Evolutionary conservation across 1,140 invertebrate genomes (phyloP), one percentile per base, ranked within the genome.

Genomic region (Branchinecta lindahli): DNA sequence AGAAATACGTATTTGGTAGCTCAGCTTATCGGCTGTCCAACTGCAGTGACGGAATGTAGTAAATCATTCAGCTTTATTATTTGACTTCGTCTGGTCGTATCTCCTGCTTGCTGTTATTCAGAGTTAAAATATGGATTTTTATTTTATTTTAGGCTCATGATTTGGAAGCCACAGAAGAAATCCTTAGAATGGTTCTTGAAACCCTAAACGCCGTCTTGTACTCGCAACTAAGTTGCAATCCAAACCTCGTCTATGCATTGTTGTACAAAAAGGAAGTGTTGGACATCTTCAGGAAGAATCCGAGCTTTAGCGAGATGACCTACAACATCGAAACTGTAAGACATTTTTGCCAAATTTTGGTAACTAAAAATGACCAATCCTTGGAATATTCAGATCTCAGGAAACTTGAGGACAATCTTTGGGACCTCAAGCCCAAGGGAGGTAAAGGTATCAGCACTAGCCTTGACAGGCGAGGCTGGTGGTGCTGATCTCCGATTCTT

Each of bases 211-310:
- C 94, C 44, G 90, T 89, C 76, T 81, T 98, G 66, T 87, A 88
- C 0, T 86, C 90, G 79, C 91, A 95, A 75, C 81, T 99, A 46
- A 83, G 86, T 6, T 86, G 91, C 76, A 99, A 99, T 82, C 86
- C 92, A 8, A 93, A 99, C 82, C 83, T 99, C 72, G 86, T 99
- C 47, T 99, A 99, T 77, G 92, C 94, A 3, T 81, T 99, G 69
- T 82, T 99, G 1, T 98, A 99, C 79, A 95, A 98, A 77, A 85
- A 87, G 73, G 86, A 93, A 71, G 84, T 96, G 65, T 98, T 99
- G 80, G 86, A 90, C 74, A 83, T 87, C 10, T 94, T 94, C 77
- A 84, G 88, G 74, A 85, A 85, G 69, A 91, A 98, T 81, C 85
- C 89, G 20, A 88, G 90, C 69, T 96, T 96, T 79, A 91, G 96